Conservation (phyloP, 2,797 vertebrate species). For the Mormyrus hasselquistii region DNA sequence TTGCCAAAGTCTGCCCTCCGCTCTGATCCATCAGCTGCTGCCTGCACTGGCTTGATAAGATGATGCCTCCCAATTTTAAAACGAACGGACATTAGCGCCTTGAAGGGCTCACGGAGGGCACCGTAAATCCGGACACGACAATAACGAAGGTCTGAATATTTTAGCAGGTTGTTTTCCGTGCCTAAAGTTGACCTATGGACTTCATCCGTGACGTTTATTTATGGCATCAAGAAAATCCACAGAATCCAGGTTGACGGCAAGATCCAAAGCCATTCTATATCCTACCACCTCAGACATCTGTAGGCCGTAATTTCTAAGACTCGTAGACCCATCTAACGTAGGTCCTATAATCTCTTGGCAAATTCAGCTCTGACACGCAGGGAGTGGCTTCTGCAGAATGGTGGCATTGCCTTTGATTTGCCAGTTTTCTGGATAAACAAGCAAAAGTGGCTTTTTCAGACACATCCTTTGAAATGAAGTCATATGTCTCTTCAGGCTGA, state of each 20-base stretch:
- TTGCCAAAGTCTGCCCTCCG: background rate
- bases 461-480: background rate
- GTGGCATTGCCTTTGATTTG: background rate
- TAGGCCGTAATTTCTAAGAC: background rate
- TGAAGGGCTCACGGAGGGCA: background rate
- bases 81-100: background rate
- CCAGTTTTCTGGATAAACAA: background rate
- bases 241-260: background rate
- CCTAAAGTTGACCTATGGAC: background rate
- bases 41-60: constrained; percentile 18
- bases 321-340: background rate
- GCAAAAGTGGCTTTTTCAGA: background rate
- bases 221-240: background rate
- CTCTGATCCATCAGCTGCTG: constrained; percentile 6
- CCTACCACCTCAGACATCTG: background rate
- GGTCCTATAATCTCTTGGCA: background rate
- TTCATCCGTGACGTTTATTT: background rate
- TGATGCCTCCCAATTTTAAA: background rate
- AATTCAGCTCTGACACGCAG: background rate
- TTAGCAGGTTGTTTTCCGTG: background rate
- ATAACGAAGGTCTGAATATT: background rate
- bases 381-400: background rate
- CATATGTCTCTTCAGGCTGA: background rate
- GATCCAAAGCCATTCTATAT: constrained; percentile 5
- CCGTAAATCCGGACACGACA: background rate